These are phyloP conservation scores for Poecile atricapillus DNA, from an alignment of 2,113 vertebrate genomes.

Conservation along the genomic window DNA sequence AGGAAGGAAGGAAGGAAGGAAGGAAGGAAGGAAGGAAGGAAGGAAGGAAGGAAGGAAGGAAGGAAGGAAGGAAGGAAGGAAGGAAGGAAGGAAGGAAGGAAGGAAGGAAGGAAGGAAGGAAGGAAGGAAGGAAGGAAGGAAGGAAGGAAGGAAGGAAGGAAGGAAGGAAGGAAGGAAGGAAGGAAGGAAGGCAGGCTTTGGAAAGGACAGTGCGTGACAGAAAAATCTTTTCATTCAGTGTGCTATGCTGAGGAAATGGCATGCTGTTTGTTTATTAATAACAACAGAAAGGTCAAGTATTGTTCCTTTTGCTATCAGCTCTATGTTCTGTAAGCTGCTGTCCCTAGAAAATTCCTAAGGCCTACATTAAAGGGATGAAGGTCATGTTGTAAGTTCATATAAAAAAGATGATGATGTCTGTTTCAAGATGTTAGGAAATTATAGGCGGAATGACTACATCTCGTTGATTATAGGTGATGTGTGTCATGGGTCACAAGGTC, in stretches of 20 bases:
- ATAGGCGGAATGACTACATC: not conserved
- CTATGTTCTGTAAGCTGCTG: not conserved
- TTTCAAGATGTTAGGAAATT: not conserved
- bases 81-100: no score
- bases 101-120: not conserved
- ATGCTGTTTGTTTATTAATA: not conserved
- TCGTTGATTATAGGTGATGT: not conserved
- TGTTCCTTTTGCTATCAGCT: not conserved
- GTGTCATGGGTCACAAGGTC: not conserved
- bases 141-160: not conserved
- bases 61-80: not conserved
- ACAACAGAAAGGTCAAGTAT: not conserved
- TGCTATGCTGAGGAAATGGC: not conserved
- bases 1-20: not conserved
- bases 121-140: not conserved
- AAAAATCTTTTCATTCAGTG: not conserved
- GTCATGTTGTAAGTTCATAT: not conserved
- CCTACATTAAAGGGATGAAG: not conserved
- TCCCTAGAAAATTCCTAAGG: not conserved
- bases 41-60: not conserved
- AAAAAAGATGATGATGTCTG: not conserved
- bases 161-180: no score
- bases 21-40: rapidly evolving
- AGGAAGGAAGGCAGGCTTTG: not conserved
- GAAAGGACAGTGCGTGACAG: not conserved